phyloP scores from a whole-genome alignment of 2,797 vertebrate genomes.

The Typhlichthys eigenmanni region DNA sequence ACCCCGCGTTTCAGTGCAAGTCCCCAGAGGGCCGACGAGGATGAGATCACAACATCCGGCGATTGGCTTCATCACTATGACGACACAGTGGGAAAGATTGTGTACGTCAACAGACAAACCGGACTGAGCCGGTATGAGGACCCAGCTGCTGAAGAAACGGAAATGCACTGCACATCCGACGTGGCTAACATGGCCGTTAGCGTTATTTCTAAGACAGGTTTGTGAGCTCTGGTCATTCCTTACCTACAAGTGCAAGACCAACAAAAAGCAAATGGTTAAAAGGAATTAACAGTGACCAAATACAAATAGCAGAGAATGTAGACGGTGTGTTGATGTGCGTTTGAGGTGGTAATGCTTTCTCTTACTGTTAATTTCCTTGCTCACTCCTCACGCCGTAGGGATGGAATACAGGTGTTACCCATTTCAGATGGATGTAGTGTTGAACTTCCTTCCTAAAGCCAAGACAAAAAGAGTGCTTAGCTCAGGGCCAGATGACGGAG shows the following conservation, averaged over 20 bases:
- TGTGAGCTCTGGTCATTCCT: conserved; percentile 61
- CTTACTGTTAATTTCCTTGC: conserved; percentile 18
- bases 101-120: conserved; percentile 89
- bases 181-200: conserved; percentile 88
- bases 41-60: conserved; percentile 38
- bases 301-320: background rate
- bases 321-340: no score
- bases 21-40: conserved; percentile 7
- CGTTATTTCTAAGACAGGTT: conserved; percentile 85
- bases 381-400: conserved; percentile 76
- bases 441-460: conserved; percentile 90
- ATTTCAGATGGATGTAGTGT: conserved; percentile 87
- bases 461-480: conserved; percentile 79
- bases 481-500: conserved; percentile 78
- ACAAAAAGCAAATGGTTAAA: background rate
- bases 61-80: conserved; percentile 91
- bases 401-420: conserved; percentile 91
- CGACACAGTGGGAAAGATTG: conserved; percentile 75
- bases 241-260: conserved; percentile 38
- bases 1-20: conserved; percentile 1
- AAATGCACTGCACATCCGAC: conserved; percentile 81
- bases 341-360: background rate
- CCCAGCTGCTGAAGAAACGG: conserved; percentile 68
- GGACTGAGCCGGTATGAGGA: conserved; percentile 88
- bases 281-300: background rate